phyloP scores from a whole-genome alignment of 2,888 invertebrate species.

The Pogonocherus hispidulus region DNA sequence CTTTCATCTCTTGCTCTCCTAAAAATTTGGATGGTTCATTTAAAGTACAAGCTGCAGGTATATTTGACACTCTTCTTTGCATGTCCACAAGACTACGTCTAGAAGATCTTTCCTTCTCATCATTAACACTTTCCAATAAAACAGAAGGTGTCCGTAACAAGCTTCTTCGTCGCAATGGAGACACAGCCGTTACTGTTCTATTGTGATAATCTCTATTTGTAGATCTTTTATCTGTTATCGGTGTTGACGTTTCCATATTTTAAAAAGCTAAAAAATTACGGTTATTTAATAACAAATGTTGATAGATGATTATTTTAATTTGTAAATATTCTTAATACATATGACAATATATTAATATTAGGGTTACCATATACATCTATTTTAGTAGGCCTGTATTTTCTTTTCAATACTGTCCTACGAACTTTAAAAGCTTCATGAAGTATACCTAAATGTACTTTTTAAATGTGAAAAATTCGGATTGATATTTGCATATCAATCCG shows the following conservation, averaged over 20 bases:
- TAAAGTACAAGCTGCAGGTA: slow-evolving; percentile 36
- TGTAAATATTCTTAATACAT: too few relatives aligned
- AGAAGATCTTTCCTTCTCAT: slow-evolving; percentile 51
- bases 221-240: slow-evolving; percentile 12
- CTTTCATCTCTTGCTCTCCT: slow-evolving; percentile 71
- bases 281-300: too few relatives aligned
- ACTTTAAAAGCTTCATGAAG: too few relatives aligned
- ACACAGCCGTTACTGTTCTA: slow-evolving; percentile 19
- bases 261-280: neutral
- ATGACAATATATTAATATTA: too few relatives aligned
- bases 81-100: slow-evolving; percentile 49
- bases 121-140: slow-evolving; percentile 39
- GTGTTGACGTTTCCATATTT: slow-evolving; percentile 39
- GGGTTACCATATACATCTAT: too few relatives aligned
- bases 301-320: too few relatives aligned
- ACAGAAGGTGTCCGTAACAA: neutral
- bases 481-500: too few relatives aligned
- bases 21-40: slow-evolving; percentile 47
- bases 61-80: slow-evolving; percentile 43
- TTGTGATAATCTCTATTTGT: slow-evolving; percentile 23
- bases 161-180: slow-evolving; percentile 36
- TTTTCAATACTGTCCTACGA: too few relatives aligned
- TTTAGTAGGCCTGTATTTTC: too few relatives aligned
- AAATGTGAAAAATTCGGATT: too few relatives aligned
- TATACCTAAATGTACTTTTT: too few relatives aligned